A percentile compares a stretch with the other conserved stretches of the same genome.
phyloP scores from a whole-genome alignment of 64 coral and sea anemone genomes.

The Porites australiensis region DNA sequence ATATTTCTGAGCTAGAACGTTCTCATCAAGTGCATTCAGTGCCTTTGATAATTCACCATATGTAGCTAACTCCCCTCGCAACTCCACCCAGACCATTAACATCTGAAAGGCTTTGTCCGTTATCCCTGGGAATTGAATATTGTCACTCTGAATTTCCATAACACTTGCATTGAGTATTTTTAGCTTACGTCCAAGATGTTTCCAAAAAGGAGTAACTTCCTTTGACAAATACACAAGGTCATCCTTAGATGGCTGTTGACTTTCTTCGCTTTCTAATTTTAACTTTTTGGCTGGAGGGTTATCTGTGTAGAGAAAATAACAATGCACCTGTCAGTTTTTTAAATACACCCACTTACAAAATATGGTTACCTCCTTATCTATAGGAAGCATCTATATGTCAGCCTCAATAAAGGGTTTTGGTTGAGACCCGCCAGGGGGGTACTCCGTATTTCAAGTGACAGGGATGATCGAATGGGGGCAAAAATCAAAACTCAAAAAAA shows the following conservation, averaged over 20 bases:
- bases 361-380: too few relatives aligned
- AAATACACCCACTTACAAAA: too few relatives aligned
- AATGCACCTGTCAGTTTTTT: not conserved
- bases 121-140: constrained; percentile 58
- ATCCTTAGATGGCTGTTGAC: constrained; percentile 20
- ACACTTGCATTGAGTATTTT: constrained; percentile 68
- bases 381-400: too few relatives aligned
- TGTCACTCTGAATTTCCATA: constrained; percentile 65
- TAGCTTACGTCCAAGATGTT: constrained; percentile 67
- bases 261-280: not conserved
- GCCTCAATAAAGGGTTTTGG: too few relatives aligned
- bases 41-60: constrained; percentile 52
- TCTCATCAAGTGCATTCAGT: constrained; percentile 43
- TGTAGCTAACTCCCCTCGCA: constrained; percentile 9
- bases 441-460: too few relatives aligned
- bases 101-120: constrained; percentile 79
- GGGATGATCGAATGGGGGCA: too few relatives aligned
- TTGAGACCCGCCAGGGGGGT: too few relatives aligned
- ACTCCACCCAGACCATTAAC: constrained; percentile 72
- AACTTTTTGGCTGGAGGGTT: constrained; percentile 18
- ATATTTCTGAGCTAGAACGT: constrained; percentile 51
- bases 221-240: constrained; percentile 31
- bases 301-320: constrained; percentile 23
- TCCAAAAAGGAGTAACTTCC: constrained; percentile 68
- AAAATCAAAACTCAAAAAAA: too few relatives aligned